A percentile compares a stretch with the other conserved stretches of the same genome.
These are phyloP conservation scores for Drosophila helvetica DNA, from an alignment of 2,888 invertebrate genomes.

Conservation along the genomic window DNA sequence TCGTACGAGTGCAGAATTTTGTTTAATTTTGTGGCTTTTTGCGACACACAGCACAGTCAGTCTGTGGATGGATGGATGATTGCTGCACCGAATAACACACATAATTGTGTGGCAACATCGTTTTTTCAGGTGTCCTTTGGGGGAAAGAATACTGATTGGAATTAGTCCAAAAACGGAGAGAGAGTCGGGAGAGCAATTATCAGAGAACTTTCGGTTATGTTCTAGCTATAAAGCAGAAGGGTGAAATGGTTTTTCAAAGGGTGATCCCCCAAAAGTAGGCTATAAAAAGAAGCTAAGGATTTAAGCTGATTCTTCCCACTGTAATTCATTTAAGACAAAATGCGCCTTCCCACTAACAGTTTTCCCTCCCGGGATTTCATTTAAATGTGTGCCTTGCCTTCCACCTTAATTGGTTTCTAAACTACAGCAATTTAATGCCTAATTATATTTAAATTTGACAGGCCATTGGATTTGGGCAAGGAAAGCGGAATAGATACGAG, in stretches of 20 bases:
- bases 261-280: too few relatives aligned
- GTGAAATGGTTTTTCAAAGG: too few relatives aligned
- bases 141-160: not conserved
- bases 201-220: not conserved
- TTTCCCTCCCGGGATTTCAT: not conserved
- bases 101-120: not conserved
- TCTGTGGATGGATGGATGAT: not conserved
- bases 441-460: slow-evolving; percentile 73
- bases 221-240: too few relatives aligned
- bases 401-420: slow-evolving; percentile 59
- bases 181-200: not conserved
- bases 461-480: slow-evolving; percentile 22
- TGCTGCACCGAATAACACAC: not conserved
- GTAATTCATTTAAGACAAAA: slow-evolving; percentile 21
- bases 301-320: too few relatives aligned
- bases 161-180: not conserved
- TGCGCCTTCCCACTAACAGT: too few relatives aligned
- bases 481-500: not conserved
- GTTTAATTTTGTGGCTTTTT: not conserved
- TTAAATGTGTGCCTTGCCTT: slow-evolving; percentile 1
- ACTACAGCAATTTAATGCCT: slow-evolving; percentile 68
- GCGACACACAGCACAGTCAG: too few relatives aligned
- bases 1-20: not conserved
- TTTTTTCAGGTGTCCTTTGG: not conserved
- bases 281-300: too few relatives aligned